These are phyloP conservation scores for Gnatocerus cornutus DNA, from an alignment of 2,888 invertebrate species.

Conservation along the genomic window DNA sequence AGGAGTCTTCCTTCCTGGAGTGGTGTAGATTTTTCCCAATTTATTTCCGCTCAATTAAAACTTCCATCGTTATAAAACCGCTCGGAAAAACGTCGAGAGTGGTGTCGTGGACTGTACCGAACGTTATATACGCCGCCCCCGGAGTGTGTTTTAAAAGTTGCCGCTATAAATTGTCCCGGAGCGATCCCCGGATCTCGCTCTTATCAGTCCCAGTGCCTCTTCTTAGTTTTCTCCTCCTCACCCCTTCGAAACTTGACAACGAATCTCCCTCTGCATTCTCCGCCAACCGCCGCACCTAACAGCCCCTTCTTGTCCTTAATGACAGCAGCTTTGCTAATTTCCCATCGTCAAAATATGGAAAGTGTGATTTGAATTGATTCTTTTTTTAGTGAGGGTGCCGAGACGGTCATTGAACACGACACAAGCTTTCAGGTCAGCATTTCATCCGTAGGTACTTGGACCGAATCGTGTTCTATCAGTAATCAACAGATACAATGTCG, in stretches of 20 bases:
- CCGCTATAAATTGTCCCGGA: slow-evolving; percentile 72
- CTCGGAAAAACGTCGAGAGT: slow-evolving; percentile 59
- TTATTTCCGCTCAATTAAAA: slow-evolving; percentile 43
- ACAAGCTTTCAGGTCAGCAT: slow-evolving; percentile 63
- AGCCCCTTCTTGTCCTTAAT: slow-evolving; percentile 34
- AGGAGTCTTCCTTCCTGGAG: too few relatives aligned
- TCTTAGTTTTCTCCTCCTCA: slow-evolving; percentile 63
- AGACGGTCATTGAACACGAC: slow-evolving; percentile 52
- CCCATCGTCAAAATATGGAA: slow-evolving; percentile 33
- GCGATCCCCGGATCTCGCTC: slow-evolving; percentile 71
- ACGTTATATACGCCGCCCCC: slow-evolving; percentile 69
- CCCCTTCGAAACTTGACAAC: slow-evolving; percentile 45
- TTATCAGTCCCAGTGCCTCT: slow-evolving; percentile 70
- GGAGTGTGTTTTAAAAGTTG: slow-evolving; percentile 72
- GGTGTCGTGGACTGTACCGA: slow-evolving; percentile 66
- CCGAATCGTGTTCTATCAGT: slow-evolving; percentile 64
- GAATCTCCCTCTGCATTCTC: slow-evolving; percentile 47
- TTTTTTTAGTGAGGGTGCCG: slow-evolving; percentile 16
- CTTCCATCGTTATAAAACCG: slow-evolving; percentile 55
- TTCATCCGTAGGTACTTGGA: slow-evolving; percentile 59
- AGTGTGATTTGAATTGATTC: slow-evolving; percentile 41
- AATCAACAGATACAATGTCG: slow-evolving; percentile 56
- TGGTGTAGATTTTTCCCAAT: slow-evolving; percentile 29
- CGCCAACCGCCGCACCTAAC: slow-evolving; percentile 40
- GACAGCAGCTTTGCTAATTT: slow-evolving; percentile 43